phyloP scores from a whole-genome alignment of 64 coral and sea anemone genomes.

The Montipora sp. region DNA sequence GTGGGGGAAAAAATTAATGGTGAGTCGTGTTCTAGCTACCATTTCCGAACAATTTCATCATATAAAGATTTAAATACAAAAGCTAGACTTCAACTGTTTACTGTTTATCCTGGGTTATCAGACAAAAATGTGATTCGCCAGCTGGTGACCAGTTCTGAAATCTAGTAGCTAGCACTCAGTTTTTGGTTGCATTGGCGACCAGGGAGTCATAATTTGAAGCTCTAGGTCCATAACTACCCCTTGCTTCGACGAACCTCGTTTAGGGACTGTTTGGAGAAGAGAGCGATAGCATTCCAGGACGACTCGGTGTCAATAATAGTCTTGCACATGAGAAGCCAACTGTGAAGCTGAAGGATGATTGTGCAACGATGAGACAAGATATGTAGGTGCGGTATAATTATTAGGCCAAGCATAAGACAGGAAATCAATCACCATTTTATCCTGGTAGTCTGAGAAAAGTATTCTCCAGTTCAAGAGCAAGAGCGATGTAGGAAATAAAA shows the following conservation, averaged over 20 bases:
- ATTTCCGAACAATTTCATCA: too few species aligned
- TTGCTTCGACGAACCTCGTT: too few species aligned
- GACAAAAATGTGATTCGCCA: too few species aligned
- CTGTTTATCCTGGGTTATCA: too few species aligned
- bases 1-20: too few species aligned
- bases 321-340: not conserved
- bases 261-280: not conserved
- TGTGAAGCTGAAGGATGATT: slow-evolving; percentile 25
- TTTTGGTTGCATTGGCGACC: too few species aligned
- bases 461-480: not conserved
- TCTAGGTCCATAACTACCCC: not conserved
- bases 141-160: too few species aligned
- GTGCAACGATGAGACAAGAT: not conserved
- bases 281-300: not conserved
- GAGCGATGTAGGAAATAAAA: not conserved
- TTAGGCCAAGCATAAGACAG: slow-evolving; percentile 20
- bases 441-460: not conserved
- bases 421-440: not conserved
- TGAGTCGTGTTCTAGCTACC: too few species aligned
- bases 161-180: too few species aligned
- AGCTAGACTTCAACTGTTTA: too few species aligned
- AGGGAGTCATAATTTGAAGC: too few species aligned
- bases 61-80: too few species aligned
- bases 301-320: not conserved
- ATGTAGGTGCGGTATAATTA: not conserved